Base-by-base conservation (phyloP, 1,140 invertebrate genomes). In the Drosophila cardini region DNA sequence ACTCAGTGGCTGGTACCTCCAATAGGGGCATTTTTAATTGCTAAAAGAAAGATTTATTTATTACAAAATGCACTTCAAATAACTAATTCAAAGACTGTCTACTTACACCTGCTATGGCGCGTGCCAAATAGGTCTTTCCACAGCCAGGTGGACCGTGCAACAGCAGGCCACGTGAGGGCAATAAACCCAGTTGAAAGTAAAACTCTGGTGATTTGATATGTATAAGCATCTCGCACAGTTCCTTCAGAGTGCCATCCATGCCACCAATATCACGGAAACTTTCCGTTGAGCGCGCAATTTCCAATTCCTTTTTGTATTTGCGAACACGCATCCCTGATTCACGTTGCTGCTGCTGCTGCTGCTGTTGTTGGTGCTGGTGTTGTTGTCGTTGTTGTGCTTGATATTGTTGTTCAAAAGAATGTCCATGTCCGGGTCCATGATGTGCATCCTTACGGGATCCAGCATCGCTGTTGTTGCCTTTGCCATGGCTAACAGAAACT, bases 21-120 rank as follows among this genome's bases (percentile, higher is more conserved):
- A 99, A 90, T 18, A 99, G 92, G 0, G 97, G 96, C 55, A 99
- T 86, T 63, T 93, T 90, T 43, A 96, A 77, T 93, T 96, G 94
- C 94, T 95, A 40, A 11, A 34, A 13, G 5, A 15, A 45, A 26
- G 0, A 55, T 5, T n/a, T n/a, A n/a, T n/a, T n/a, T n/a, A n/a
- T n/a, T n/a, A n/a, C n/a, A n/a, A n/a, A n/a, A n/a, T n/a, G n/a
- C n/a, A n/a, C n/a, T n/a, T n/a, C n/a, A n/a, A n/a, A n/a, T n/a
- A n/a, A n/a, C n/a, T n/a, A n/a, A n/a, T n/a, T n/a, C n/a, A n/a
- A n/a, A n/a, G n/a, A n/a, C n/a, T n/a, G n/a, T n/a, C 2, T 55
- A 93, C 94, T 93, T 94, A 97, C 96, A 70, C 98, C 98, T 58
- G 98, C 97, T 79, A 99, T 97, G 21, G 98, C 98, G 93, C 97